phyloP scores from a whole-genome alignment of 1,140 invertebrate genomes.

The Macrosteles quadrilineatus region DNA sequence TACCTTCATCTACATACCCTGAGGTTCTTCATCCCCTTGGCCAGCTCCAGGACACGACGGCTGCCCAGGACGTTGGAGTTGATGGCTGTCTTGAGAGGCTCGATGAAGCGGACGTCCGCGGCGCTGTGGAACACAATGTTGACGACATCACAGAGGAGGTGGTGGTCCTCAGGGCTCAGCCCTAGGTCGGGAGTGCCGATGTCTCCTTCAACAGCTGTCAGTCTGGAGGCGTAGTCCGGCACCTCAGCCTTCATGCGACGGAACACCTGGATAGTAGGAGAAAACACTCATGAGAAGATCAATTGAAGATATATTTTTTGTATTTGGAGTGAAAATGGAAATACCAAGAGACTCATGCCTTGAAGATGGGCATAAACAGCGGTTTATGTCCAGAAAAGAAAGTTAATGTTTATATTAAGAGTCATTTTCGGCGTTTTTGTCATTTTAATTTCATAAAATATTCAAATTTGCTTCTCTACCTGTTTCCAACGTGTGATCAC shows the following conservation, averaged over 20 bases:
- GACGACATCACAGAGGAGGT: slow-evolving; percentile 44
- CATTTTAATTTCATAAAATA: too few species aligned
- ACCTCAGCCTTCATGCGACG: slow-evolving; percentile 5
- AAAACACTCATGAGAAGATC: too few species aligned
- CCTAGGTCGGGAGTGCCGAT: slow-evolving; percentile 54
- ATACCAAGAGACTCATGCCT: too few species aligned
- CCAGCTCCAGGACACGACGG: slow-evolving; percentile 70
- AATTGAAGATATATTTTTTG: too few species aligned
- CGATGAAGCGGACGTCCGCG: slow-evolving; percentile 83
- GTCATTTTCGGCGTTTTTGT: too few species aligned
- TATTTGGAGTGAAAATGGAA: too few species aligned
- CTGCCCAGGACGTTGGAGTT: slow-evolving; percentile 75
- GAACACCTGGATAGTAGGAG: neutral
- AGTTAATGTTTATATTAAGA: too few species aligned
- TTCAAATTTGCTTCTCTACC: too few species aligned
- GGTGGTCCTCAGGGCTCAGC: slow-evolving; percentile 51
- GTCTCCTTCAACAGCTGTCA: slow-evolving; percentile 51
- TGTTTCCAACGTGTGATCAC: too few species aligned
- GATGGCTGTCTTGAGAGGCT: slow-evolving; percentile 70
- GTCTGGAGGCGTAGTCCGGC: neutral
- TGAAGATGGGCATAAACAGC: too few species aligned
- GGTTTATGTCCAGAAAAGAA: too few species aligned
- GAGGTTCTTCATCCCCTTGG: slow-evolving; percentile 71
- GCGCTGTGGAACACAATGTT: slow-evolving; percentile 55
- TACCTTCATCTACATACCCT: slow-evolving; percentile 49